Evolutionary conservation across 92 coral and sea anemone genomes (phyloP).

Genomic region (Phymanthus crucifer): DNA sequence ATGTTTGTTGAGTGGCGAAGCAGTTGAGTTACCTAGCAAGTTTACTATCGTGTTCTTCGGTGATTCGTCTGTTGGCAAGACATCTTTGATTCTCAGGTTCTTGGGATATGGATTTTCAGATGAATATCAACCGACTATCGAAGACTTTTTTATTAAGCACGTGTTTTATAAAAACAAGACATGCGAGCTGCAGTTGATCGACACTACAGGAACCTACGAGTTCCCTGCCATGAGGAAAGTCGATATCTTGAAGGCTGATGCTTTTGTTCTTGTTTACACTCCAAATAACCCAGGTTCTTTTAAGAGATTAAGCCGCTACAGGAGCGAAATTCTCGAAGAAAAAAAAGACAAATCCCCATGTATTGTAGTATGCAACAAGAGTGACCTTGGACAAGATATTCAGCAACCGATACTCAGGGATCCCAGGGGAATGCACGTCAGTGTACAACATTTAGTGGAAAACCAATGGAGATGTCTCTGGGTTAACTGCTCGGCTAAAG

Average conservation of each 20-base stretch:
- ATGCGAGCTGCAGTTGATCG: slow-evolving; percentile 82
- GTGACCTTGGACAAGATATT: slow-evolving; percentile 34
- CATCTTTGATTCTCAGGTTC: slow-evolving; percentile 72
- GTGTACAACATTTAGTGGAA: slow-evolving; percentile 45
- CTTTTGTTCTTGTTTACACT: slow-evolving; percentile 80
- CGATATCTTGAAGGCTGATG: slow-evolving; percentile 84
- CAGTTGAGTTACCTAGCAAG: slow-evolving; percentile 32
- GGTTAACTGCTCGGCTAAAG: slow-evolving; percentile 62
- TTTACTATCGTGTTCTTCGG: slow-evolving; percentile 90
- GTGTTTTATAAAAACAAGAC: slow-evolving; percentile 67
- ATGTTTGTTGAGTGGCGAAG: not conserved
- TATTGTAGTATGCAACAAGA: slow-evolving; percentile 82
- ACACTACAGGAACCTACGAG: slow-evolving; percentile 88
- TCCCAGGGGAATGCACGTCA: slow-evolving; percentile 41
- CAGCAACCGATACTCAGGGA: slow-evolving; percentile 35
- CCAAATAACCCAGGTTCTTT: slow-evolving; percentile 62
- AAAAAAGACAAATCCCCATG: slow-evolving; percentile 52
- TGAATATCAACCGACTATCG: slow-evolving; percentile 79
- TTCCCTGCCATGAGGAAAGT: slow-evolving; percentile 94
- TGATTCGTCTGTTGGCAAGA: slow-evolving; percentile 86
- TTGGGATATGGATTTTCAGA: slow-evolving; percentile 63
- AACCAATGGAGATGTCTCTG: slow-evolving; percentile 60
- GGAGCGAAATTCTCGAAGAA: slow-evolving; percentile 67
- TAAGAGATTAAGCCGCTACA: slow-evolving; percentile 64
- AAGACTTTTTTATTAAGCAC: slow-evolving; percentile 82